Evolutionary conservation across 2,113 vertebrate species (phyloP).

Genomic region (Atherinomorus stipes): DNA sequence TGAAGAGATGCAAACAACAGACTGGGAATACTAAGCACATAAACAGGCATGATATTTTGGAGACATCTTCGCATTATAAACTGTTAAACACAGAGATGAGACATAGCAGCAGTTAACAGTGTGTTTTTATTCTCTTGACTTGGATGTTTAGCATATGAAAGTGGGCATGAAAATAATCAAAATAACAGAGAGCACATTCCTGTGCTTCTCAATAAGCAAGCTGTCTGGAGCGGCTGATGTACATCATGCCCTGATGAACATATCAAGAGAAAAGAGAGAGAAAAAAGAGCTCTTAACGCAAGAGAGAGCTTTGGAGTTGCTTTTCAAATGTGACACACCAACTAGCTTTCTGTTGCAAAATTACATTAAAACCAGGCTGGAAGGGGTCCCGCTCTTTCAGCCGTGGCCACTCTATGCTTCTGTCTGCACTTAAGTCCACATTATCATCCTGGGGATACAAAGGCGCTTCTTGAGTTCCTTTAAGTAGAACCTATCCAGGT

Average conservation of each 20-base stretch:
- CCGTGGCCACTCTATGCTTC: conserved; percentile 45
- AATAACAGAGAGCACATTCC: conserved; percentile 45
- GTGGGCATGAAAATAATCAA: conserved; percentile 40
- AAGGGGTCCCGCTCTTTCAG: conserved; percentile 65
- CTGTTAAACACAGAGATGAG: not conserved
- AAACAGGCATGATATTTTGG: not conserved
- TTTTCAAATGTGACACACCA: conserved; percentile 63
- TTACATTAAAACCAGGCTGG: conserved; percentile 75
- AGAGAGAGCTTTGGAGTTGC: conserved; percentile 62
- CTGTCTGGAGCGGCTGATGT: conserved; percentile 38
- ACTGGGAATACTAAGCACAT: not conserved
- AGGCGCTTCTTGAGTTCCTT: conserved; percentile 29
- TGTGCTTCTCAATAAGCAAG: conserved; percentile 45
- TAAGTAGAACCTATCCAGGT: conserved; percentile 22
- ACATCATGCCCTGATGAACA: conserved; percentile 54
- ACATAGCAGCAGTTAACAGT: conserved; percentile 1
- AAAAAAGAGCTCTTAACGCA: conserved; percentile 58
- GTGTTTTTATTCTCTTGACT: conserved; percentile 20
- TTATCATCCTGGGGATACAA: conserved; percentile 63
- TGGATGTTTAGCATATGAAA: conserved; percentile 35
- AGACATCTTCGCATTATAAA: conserved; percentile 25
- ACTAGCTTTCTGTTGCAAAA: conserved; percentile 65
- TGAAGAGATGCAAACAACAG: conserved; percentile 32
- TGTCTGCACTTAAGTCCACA: conserved; percentile 67
- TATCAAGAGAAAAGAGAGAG: conserved; percentile 33